A percentile compares a stretch with the other conserved stretches of the same genome.
These are phyloP conservation scores for Heteromyza rotundicornis DNA, from an alignment of 2,888 invertebrate species.

Conservation along the genomic window DNA sequence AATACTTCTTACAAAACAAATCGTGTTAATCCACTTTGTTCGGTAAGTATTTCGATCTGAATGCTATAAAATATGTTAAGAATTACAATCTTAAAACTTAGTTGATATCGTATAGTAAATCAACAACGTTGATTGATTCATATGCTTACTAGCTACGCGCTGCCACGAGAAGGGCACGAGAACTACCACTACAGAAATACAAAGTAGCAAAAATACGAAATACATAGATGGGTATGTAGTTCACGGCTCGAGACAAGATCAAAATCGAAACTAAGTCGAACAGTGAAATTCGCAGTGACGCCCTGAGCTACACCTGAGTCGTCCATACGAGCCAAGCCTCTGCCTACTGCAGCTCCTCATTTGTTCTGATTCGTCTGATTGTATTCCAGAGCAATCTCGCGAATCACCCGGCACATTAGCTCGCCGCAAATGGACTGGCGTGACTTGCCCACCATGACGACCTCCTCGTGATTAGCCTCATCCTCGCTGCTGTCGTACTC, in stretches of 20 bases:
- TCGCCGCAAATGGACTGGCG: slow-evolving; percentile 72
- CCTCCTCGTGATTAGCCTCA: slow-evolving; percentile 79
- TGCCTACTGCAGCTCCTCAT: not conserved
- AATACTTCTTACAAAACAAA: no score
- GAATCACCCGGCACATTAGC: slow-evolving; percentile 71
- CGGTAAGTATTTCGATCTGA: no score
- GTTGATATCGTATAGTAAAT: no score
- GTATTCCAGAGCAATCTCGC: slow-evolving; percentile 43
- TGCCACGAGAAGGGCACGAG: not conserved
- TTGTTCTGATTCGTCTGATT: not conserved
- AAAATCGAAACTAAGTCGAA: slow-evolving; percentile 11
- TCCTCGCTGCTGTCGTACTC: slow-evolving; percentile 74
- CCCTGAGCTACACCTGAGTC: no score
- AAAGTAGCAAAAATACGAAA: not conserved
- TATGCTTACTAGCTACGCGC: no score
- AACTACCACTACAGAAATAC: not conserved
- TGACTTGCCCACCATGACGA: slow-evolving; percentile 77
- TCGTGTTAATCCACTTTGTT: no score
- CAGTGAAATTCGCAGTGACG: not conserved
- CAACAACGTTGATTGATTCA: no score
- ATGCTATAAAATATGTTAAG: no score
- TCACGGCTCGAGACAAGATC: no score
- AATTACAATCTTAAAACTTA: no score
- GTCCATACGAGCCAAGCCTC: not conserved
- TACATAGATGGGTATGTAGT: not conserved